Conservation (phyloP, 2,888 invertebrate genomes). For the Caenorhabditis sp. region DNA sequence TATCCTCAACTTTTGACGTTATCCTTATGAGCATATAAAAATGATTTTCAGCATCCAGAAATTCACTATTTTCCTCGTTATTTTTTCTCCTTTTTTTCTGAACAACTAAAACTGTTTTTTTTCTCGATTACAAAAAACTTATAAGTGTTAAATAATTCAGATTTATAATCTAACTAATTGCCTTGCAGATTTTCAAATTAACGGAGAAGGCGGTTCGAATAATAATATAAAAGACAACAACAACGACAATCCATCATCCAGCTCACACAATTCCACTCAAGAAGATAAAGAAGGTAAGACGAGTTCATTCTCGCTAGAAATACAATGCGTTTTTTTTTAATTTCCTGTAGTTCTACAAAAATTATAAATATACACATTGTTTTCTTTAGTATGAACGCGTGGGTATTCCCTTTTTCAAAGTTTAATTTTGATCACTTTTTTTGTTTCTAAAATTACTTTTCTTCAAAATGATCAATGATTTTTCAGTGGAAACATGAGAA, state of each 20-base stretch:
- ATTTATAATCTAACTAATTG: background rate
- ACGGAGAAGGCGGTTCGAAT: slow-evolving; percentile 5
- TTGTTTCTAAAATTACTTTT: too few species aligned
- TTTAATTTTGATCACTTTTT: background rate
- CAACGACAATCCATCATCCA: slow-evolving; percentile 10
- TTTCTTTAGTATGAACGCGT: background rate
- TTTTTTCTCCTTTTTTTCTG: background rate
- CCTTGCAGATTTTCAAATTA: slow-evolving; percentile 40
- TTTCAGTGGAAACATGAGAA: too few species aligned
- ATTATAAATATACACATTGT: background rate
- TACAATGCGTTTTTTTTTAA: background rate
- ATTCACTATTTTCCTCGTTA: background rate
- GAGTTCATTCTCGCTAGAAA: too few species aligned
- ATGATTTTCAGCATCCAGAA: background rate
- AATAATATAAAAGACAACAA: slow-evolving; percentile 6
- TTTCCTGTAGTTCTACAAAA: background rate
- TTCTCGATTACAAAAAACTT: background rate
- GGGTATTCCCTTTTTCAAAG: background rate
- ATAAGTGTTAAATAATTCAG: background rate
- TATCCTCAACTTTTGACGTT: slow-evolving; percentile 17
- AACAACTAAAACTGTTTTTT: background rate
- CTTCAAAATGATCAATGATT: too few species aligned
- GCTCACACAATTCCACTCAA: slow-evolving; percentile 6
- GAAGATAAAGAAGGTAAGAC: slow-evolving; percentile 18
- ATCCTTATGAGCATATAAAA: slow-evolving; percentile 14